A percentile compares a stretch with the other conserved stretches of the same genome.
phyloP scores from a whole-genome alignment of 2,113 vertebrate genomes.

The Pipa parva region DNA sequence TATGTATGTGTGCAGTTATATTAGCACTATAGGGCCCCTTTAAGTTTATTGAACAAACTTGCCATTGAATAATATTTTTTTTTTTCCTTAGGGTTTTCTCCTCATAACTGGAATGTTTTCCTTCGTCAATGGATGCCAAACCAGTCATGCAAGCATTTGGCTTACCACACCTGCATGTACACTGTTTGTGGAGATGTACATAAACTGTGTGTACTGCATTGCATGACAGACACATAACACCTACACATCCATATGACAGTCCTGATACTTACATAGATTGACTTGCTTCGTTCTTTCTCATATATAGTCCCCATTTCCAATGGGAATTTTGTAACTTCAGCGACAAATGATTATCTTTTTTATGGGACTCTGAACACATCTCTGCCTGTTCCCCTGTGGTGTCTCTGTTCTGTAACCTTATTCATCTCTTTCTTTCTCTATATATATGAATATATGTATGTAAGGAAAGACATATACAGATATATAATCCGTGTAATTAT shows the following conservation, averaged over 20 bases:
- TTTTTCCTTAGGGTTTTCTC: constrained; percentile 68
- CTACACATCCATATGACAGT: constrained; percentile 15
- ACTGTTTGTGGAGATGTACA: constrained; percentile 39
- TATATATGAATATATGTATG: constrained; percentile 28
- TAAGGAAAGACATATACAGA: constrained; percentile 23
- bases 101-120: constrained; percentile 61
- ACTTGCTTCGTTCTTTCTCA: constrained; percentile 34
- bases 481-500: constrained; percentile 34
- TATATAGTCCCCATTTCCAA: constrained; percentile 23
- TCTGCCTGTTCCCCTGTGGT: constrained; percentile 58
- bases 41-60: too few relatives aligned
- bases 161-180: constrained; percentile 39
- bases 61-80: not conserved
- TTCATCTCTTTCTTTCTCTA: not conserved
- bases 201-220: constrained; percentile 42
- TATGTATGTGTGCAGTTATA: too few relatives aligned
- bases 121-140: constrained; percentile 51
- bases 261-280: constrained; percentile 29
- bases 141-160: constrained; percentile 39
- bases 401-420: constrained; percentile 50
- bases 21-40: too few relatives aligned
- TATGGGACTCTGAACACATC: constrained; percentile 47
- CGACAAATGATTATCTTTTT: constrained; percentile 52
- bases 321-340: constrained; percentile 52
- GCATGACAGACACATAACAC: constrained; percentile 27